These are phyloP conservation scores for Poecilia latipinna DNA, from an alignment of 2,113 vertebrate genomes.

Conservation along the genomic window DNA sequence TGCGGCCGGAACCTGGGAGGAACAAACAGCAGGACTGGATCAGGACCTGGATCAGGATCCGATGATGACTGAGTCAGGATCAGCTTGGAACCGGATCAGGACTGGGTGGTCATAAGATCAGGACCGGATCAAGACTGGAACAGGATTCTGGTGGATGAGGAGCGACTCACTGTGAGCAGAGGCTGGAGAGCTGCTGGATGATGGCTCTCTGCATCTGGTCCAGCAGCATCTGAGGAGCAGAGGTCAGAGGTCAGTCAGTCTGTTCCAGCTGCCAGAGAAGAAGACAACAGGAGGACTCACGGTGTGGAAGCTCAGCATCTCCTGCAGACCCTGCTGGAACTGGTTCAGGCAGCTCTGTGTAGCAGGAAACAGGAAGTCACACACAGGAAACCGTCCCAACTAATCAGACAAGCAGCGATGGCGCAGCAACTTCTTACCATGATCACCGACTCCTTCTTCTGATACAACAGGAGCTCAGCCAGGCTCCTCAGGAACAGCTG, in stretches of 20 bases:
- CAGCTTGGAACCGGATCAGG: background rate
- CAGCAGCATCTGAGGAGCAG: slow-evolving; percentile 76
- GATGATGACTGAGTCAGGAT: too few relatives aligned
- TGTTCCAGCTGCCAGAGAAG: background rate
- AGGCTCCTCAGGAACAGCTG: slow-evolving; percentile 75
- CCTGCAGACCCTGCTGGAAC: slow-evolving; percentile 79
- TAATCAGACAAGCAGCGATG: background rate
- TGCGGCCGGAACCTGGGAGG: slow-evolving; percentile 74
- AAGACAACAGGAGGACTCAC: slow-evolving; percentile 57
- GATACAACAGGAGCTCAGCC: slow-evolving; percentile 65
- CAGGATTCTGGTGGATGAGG: background rate
- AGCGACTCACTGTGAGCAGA: slow-evolving; percentile 72
- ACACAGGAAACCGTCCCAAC: background rate
- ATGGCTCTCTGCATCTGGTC: slow-evolving; percentile 82
- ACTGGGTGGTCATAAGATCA: too few relatives aligned
- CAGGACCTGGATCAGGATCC: background rate
- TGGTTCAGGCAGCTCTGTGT: slow-evolving; percentile 77
- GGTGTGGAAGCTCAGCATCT: slow-evolving; percentile 80
- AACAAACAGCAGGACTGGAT: background rate
- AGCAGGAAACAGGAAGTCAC: slow-evolving; percentile 44
- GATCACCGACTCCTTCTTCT: slow-evolving; percentile 61
- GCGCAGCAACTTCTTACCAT: slow-evolving; percentile 45
- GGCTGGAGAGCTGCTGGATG: slow-evolving; percentile 77
- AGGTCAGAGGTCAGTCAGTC: background rate
- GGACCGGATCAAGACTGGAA: background rate